Evolutionary conservation across 2,888 invertebrate genomes (phyloP), one percentile per base, ranked within the genome.

Genomic region (Cyrtodaria siliqua): DNA sequence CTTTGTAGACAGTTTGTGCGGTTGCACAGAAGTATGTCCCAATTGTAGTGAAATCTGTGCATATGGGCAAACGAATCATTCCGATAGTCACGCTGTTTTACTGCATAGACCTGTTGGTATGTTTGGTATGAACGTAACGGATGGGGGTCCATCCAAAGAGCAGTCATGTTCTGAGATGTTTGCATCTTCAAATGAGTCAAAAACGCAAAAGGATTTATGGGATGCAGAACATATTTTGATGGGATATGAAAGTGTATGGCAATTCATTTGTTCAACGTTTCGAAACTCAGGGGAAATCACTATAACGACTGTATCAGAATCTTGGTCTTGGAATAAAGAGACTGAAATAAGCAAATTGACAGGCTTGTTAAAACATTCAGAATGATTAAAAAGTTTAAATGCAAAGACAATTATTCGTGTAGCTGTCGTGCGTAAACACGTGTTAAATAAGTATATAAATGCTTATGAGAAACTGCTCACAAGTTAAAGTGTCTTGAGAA

Each of bases 21-120:
- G 68, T 1, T 68, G 68, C 20, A 50, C 33, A 2, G 42, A 40
- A 33, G 12, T 4, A 2, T 68, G 68, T 42, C 68, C 68, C 26
- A 40, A 44, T 8, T 68, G 68, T 42, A 40, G 52, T 14, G 68
- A 68, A 52, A 40, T 52, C 3, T 68, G 68, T 27, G 18, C 47
- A 18, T 33, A 50, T 18, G 50, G 38, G 8, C 44, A 67, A 6
- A 23, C n/a, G 23, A 16, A 23, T 24, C 67, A 67, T 26, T 16
- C 20, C 20, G 67, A 47, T n/a, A 20, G 33, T n/a, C 67, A 67
- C 40, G 38, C 33, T 38, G 49, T 24, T 23, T 38, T 59, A 4
- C 26, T 67, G 33, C 67, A 67, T 40, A 57, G 20, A 47, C 67
- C 67, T 18, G 14, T 42, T 18, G 55, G n/a, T 9, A 8, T 27